These are phyloP conservation scores for Callospermophilus lateralis DNA, from an alignment of 2,113 vertebrate genomes.

Conservation along the genomic window DNA sequence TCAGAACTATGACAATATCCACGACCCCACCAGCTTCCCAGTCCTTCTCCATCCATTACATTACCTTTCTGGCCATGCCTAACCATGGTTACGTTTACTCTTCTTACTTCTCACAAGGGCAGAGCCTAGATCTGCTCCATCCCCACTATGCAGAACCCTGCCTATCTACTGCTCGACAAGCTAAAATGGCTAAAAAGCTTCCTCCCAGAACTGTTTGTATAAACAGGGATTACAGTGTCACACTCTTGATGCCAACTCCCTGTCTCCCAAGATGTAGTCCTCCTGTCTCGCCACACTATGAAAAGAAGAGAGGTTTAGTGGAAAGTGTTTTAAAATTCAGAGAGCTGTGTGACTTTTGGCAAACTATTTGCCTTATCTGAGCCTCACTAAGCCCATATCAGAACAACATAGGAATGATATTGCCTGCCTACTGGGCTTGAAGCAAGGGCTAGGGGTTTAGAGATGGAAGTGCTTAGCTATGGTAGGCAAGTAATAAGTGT, in stretches of 20 bases:
- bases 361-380: slow-evolving; percentile 35
- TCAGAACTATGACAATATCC: not conserved
- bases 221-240: not conserved
- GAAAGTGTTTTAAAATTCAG: slow-evolving; percentile 23
- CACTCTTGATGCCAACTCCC: not conserved
- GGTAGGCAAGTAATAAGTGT: not conserved
- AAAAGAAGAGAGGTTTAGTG: not conserved
- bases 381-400: not conserved
- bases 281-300: not conserved
- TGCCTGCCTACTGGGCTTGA: not conserved
- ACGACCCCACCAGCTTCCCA: too few species aligned
- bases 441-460: not conserved
- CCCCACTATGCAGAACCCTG: not conserved
- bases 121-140: not conserved
- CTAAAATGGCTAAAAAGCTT: not conserved
- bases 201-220: not conserved
- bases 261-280: not conserved
- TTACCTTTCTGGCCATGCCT: not conserved
- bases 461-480: not conserved
- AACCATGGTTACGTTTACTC: not conserved
- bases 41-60: not conserved
- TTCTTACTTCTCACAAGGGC: not conserved
- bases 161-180: not conserved
- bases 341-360: slow-evolving; percentile 1
- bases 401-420: not conserved